Percentiles rank a stretch among this genome's conserved stretches.
phyloP scores from a whole-genome alignment of 2,797 vertebrate species.

The Meda fulgida region DNA sequence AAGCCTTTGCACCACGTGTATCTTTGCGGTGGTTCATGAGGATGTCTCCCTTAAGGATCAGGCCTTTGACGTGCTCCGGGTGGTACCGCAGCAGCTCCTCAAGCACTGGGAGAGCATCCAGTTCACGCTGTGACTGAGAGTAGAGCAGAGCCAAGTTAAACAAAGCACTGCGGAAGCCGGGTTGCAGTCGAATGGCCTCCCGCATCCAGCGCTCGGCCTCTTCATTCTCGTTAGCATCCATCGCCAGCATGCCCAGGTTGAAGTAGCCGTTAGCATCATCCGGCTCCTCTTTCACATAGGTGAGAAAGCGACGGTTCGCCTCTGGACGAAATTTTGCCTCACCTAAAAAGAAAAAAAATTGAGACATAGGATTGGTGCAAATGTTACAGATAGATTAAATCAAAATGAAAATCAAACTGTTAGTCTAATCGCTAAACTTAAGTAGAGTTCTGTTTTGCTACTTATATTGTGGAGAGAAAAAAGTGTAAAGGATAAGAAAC shows the following conservation, averaged over 20 bases:
- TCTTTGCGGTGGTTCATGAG: constrained; percentile 99
- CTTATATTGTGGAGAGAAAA: too few species aligned
- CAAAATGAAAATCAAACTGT: background rate
- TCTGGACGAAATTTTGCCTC: constrained; percentile 91
- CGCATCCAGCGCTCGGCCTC: constrained; percentile 97
- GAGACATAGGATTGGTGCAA: background rate
- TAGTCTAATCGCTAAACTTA: background rate
- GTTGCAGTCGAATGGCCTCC: constrained; percentile 89
- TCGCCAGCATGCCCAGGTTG: constrained; percentile 98
- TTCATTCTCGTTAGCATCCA: constrained; percentile 90
- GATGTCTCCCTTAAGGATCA: constrained; percentile 98
- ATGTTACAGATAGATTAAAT: background rate
- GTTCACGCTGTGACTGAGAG: constrained; percentile 90
- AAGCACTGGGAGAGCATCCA: constrained; percentile 88
- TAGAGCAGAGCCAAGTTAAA: constrained; percentile 96
- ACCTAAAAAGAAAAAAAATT: constrained; percentile 73
- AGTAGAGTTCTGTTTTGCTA: background rate
- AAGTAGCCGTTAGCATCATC: constrained; percentile 96
- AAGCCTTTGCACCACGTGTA: constrained; percentile 88
- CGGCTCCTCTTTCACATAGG: constrained; percentile 91
- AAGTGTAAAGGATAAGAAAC: too few species aligned
- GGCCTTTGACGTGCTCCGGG: constrained; percentile 94
- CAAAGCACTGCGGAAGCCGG: constrained; percentile 93
- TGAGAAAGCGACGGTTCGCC: constrained; percentile 92
- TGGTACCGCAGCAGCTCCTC: constrained; percentile 90